A percentile compares a stretch with the other conserved stretches of the same genome.
Conservation (phyloP, 2,113 vertebrate species). For the Gymnogyps californianus region DNA sequence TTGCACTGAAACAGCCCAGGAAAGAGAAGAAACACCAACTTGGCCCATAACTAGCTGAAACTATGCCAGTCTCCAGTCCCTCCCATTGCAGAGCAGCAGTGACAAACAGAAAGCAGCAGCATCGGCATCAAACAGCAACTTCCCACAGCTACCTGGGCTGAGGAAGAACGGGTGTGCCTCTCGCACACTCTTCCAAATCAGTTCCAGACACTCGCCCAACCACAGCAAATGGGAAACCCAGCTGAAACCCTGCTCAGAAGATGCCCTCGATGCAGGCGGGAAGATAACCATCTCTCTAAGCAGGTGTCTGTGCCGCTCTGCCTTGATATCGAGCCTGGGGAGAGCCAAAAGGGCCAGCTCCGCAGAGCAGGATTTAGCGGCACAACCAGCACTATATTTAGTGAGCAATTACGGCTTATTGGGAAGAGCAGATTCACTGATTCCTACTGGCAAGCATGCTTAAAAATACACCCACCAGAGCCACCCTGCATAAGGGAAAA, state of each 20-base stretch:
- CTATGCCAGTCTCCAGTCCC: not conserved
- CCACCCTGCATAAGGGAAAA: not conserved
- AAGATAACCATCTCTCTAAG: not conserved
- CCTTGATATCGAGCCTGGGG: not conserved
- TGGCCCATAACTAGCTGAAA: not conserved
- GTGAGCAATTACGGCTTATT: not conserved
- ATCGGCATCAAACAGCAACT: not conserved
- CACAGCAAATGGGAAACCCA: not conserved
- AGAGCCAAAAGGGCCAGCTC: not conserved
- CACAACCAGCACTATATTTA: not conserved
- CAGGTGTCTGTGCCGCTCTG: not conserved
- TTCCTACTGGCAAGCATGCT: not conserved
- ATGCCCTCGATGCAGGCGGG: not conserved
- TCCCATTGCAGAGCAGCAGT: not conserved
- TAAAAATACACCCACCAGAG: not conserved
- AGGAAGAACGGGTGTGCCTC: fast-evolving
- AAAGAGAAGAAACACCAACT: not conserved
- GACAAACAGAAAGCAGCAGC: not conserved
- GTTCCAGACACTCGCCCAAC: not conserved
- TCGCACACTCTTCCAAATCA: not conserved
- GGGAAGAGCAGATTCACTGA: not conserved
- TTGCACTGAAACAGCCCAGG: not conserved
- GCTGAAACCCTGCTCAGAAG: not conserved
- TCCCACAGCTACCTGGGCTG: not conserved
- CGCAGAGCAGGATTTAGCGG: not conserved